These are phyloP conservation scores for Reticulitermes speratus DNA, from an alignment of 1,140 invertebrate species.

Conservation along the genomic window DNA sequence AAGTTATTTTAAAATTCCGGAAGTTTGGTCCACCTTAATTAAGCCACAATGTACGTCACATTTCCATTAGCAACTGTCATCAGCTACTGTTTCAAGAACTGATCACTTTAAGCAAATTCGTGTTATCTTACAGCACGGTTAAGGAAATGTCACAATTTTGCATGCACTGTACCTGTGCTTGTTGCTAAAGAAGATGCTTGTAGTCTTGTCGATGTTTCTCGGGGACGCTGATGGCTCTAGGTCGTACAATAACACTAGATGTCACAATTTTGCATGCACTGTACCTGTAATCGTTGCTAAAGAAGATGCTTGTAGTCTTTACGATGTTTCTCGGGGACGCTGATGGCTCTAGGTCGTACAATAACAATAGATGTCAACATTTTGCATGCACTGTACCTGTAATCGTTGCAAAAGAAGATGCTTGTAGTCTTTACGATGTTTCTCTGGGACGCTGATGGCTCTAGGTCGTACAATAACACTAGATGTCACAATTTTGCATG, in stretches of 20 bases:
- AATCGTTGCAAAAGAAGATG: background rate
- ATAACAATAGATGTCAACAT: constrained; percentile 33
- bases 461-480: constrained; percentile 39
- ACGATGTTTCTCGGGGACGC: constrained; percentile 48
- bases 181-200: background rate
- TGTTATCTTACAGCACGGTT: no score
- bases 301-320: constrained; percentile 30
- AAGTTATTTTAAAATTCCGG: no score
- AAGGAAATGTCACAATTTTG: no score
- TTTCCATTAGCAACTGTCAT: no score
- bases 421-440: constrained; percentile 41
- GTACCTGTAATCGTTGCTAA: background rate
- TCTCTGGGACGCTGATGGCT: constrained; percentile 45
- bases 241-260: constrained; percentile 39
- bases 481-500: no score
- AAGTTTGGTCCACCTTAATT: no score
- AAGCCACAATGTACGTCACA: no score
- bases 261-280: constrained; percentile 31
- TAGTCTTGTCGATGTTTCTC: constrained; percentile 45
- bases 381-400: background rate
- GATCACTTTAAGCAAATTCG: no score
- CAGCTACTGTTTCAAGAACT: no score
- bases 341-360: constrained; percentile 38
- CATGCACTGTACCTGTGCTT: background rate
- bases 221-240: constrained; percentile 42